These are phyloP conservation scores for Leptinotarsa peninsularis DNA, from an alignment of 2,888 invertebrate species.

Conservation along the genomic window DNA sequence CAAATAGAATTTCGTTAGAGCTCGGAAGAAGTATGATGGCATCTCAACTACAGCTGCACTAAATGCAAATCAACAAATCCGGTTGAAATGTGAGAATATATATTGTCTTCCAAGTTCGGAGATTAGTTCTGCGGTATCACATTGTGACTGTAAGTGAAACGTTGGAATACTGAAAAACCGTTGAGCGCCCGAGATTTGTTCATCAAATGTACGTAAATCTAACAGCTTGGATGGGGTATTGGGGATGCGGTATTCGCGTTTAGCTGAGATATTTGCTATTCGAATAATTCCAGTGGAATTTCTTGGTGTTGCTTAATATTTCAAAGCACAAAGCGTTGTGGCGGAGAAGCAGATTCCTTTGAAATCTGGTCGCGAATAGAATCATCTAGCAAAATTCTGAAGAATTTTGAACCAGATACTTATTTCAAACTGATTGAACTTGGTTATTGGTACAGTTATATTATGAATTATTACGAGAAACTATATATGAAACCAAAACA, in stretches of 20 bases:
- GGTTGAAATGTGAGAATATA: conserved; percentile 8
- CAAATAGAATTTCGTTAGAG: conserved; percentile 12
- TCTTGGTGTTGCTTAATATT: conserved; percentile 4
- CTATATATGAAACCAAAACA: too few relatives aligned
- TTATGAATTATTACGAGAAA: too few relatives aligned
- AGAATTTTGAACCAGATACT: too few relatives aligned
- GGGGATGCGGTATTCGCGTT: conserved; percentile 1
- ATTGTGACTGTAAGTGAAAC: neutral
- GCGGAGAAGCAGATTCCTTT: neutral
- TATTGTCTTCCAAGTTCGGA: neutral
- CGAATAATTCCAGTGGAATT: neutral
- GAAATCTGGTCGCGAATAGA: neutral
- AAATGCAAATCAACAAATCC: conserved; percentile 11
- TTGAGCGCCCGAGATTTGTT: neutral
- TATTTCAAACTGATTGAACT: too few relatives aligned
- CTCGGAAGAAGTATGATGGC: neutral
- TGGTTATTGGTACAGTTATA: too few relatives aligned
- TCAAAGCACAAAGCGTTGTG: neutral
- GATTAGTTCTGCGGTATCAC: neutral
- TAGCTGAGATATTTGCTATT: neutral
- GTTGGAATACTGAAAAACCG: neutral
- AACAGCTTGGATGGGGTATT: neutral
- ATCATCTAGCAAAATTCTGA: neutral
- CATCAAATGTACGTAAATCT: neutral
- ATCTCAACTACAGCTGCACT: conserved; percentile 2